Conservation (phyloP, 2,888 invertebrate genomes). For the Tanypteryx hageni region DNA sequence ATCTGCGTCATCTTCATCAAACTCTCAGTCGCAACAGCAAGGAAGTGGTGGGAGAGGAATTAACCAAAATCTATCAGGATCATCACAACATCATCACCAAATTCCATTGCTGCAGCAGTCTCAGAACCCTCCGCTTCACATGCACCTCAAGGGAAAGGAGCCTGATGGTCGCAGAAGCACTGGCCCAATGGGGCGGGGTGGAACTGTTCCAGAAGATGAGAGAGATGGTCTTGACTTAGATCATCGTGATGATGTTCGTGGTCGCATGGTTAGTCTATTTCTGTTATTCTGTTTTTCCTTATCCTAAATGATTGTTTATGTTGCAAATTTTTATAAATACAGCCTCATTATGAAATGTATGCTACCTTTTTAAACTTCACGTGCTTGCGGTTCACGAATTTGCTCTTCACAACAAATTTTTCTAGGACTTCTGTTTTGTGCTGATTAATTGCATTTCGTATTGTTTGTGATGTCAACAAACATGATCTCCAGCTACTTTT, state of each 20-base stretch:
- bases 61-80: conserved; percentile 7
- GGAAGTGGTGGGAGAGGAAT: conserved; percentile 4
- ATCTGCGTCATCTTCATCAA: background rate
- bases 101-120: conserved; percentile 35
- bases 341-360: too few species aligned
- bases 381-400: too few species aligned
- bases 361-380: too few species aligned
- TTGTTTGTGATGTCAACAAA: too few species aligned
- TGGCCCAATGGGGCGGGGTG: conserved; percentile 26
- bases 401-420: too few species aligned
- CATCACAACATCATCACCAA: conserved; percentile 21
- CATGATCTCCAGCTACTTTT: too few species aligned
- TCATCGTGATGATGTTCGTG: conserved; percentile 52
- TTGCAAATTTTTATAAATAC: too few species aligned
- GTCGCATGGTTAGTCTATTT: conserved; percentile 16
- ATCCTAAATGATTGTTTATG: too few species aligned
- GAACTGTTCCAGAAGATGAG: conserved; percentile 38
- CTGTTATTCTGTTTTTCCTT: background rate
- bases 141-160: conserved; percentile 45
- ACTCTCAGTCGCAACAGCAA: background rate
- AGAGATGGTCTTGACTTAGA: conserved; percentile 59
- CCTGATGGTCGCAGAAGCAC: conserved; percentile 12
- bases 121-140: conserved; percentile 15
- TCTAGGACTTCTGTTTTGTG: too few species aligned
- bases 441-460: too few species aligned